phyloP scores from a whole-genome alignment of 2,888 invertebrate genomes.

The Tenodera sinensis region DNA sequence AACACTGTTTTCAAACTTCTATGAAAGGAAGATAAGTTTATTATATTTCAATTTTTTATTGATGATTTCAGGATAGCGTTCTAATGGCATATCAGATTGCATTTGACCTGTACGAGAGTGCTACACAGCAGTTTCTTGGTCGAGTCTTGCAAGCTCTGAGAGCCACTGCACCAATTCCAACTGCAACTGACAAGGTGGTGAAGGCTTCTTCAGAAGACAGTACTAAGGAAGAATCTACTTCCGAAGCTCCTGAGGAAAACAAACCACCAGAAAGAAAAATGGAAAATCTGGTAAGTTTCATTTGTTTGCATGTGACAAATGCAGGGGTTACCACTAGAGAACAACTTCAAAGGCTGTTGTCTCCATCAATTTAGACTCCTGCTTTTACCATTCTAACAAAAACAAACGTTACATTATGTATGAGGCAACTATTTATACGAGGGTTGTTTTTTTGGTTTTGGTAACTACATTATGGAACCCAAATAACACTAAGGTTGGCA shows the following conservation, averaged over 20 bases:
- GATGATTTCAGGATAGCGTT: slow-evolving; percentile 62
- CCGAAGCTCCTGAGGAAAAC: slow-evolving; percentile 38
- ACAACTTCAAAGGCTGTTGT: too few species aligned
- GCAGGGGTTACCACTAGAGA: too few species aligned
- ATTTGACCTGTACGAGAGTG: slow-evolving; percentile 98
- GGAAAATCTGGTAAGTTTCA: slow-evolving; percentile 51
- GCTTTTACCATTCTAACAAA: too few species aligned
- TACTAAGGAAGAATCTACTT: slow-evolving; percentile 41
- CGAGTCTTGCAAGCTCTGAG: slow-evolving; percentile 79
- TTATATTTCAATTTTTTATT: too few species aligned
- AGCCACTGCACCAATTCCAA: slow-evolving; percentile 77
- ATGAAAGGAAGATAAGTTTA: too few species aligned
- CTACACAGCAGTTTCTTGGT: slow-evolving; percentile 94
- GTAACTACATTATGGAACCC: too few species aligned
- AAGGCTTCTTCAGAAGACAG: slow-evolving; percentile 40
- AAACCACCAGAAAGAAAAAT: slow-evolving; percentile 54
- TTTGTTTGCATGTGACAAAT: neutral
- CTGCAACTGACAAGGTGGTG: slow-evolving; percentile 42
- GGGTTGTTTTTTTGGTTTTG: too few species aligned
- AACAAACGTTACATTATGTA: too few species aligned
- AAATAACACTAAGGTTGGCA: too few species aligned
- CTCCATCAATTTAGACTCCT: too few species aligned
- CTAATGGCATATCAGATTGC: slow-evolving; percentile 98
- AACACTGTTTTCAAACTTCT: too few species aligned
- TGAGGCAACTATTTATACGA: too few species aligned